Base-by-base conservation (phyloP, 2,113 vertebrate genomes). In the Pyxicephalus adspersus region DNA sequence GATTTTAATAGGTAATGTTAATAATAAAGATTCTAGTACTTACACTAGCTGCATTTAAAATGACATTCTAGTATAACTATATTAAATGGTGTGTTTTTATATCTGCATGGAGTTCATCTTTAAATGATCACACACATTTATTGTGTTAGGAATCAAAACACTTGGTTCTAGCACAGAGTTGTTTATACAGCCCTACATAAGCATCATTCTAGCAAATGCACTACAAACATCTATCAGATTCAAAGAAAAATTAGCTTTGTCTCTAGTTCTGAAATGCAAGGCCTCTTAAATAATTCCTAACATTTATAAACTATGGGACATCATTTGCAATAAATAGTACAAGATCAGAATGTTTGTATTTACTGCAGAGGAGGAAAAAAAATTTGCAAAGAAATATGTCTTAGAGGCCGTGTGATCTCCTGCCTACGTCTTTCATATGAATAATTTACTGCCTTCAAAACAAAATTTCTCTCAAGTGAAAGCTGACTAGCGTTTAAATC, bases 381-480 rank as follows among this genome's bases (percentile, higher is more conserved):
- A 57, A 66, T 31, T 52, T 34, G 25, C 57, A 81, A 82, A 64
- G 51, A 75, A 66, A 66, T 51, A 82, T 31, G 51, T 82, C 70
- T 75, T 65, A 31, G n/a, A 75, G 71, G 51, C 52, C 63, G 20
- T 38, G 61, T 57, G 61, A 75, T 66, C 70, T 75, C 60, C 61
- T 57, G 63, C 31, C 50, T 66, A 73, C 61, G 61, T 82, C 22
- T 64, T 64, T 64, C 58, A 34, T 58, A 82, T 82, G 80, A 82
- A 82, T 82, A 82, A 82, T 82, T 82, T 74, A 82, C 31, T 75
- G 70, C n/a, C 34, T 60, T 82, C 71, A 66, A 75, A 66, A 65
- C 70, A 75, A 74, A 45, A 65, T 52, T 55, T 65, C 68, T 73
- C 79, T 74, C 60, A 73, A 64, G 79, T 81, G 51, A 52, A 75